Evolutionary conservation across 2,113 vertebrate genomes (phyloP), one percentile per base, ranked within the genome.

Genomic region (Tetrao urogallus): DNA sequence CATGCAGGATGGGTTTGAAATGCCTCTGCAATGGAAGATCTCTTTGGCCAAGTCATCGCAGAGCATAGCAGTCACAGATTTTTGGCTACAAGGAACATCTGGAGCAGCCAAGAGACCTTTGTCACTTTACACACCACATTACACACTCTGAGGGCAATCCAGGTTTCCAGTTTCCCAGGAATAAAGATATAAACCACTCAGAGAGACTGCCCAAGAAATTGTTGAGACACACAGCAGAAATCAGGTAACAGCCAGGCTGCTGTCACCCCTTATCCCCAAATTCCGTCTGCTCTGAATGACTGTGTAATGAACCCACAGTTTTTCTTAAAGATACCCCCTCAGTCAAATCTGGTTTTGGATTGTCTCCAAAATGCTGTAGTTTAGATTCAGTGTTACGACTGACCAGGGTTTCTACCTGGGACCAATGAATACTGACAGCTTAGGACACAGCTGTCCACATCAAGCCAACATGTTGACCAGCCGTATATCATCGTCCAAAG

Each of bases 231-330:
- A 11, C 45, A 64, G 42, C 42, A 89, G 47, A 74, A 87, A 89
- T 60, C 57, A 87, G 66, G 40, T 64, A 71, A n/a, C 77, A 91
- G 30, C 20, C 70, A 87, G 65, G 36, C 21, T 50, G 27, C 13
- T 71, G 42, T 25, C 1, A 0, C 50, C 78, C 72, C 65, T 82
- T 72, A 82, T 30, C 27, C 24, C 57, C 61, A 78, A 24, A 60
- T 75, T 66, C 70, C 42, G 4, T 60, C 50, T 76, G 36, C 9
- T 78, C 70, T 40, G 8, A 25, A 8, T 36, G 22, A 8, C 36
- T 67, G 1, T 58, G 45, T 43, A 24, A 14, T 4, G 8, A 36
- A 34, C 0, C 0, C 38, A n/a, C 7, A 42, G 13, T 18, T 82
- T 74, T 64, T 63, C 61, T 48, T n/a, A 58, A 54, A 65, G 42